Base-by-base conservation (phyloP, 2,797 vertebrate genomes). In the Acestrorhynchus altus region DNA sequence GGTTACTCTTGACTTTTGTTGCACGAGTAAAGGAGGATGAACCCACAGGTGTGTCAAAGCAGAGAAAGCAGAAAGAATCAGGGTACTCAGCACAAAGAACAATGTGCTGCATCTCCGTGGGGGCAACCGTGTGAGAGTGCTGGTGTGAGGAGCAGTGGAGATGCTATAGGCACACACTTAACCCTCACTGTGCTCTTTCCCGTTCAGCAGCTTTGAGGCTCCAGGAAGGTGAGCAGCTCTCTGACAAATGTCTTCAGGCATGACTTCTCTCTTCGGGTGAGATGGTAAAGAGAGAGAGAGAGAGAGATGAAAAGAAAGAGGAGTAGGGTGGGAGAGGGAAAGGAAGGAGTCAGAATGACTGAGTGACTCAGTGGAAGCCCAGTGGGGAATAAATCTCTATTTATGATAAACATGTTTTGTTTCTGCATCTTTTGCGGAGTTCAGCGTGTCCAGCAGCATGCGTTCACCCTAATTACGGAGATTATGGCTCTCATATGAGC, bases 341-440 rank as follows among this genome's bases (percentile, higher is more conserved):
- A 44, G 81, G 16, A 3, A 65, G 79, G 64, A 26, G 10, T 59
- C 74, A 64, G 76, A 65, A 68, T 22, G 59, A 46, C 72, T 77
- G 61, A 42, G 54, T 74, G 76, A 85, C 81, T 83, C 72, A 80
- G 67, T 52, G 68, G 70, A 77, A 42, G 46, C 72, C 40, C 60
- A 66, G 79, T 75, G 83, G 12, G 66, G 78, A 67, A 81, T 81
- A 74, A 57, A 67, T 74, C 74, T 75, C 31, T 83, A 70, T 74
- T 71, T 76, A 70, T 79, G 73, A 77, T 81, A 79, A 84, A 70
- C 79, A 77, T 70, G 65, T 74, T 74, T 69, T 70, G 64, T 52
- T 66, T 61, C 15, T 22, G 42, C 9, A 1, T 68, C 35, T 60
- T 69, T 28, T 46, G 71, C 28, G 28, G 40, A 73, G 71, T 67